Percentiles rank a stretch among this genome's conserved stretches.
Conservation (phyloP, 2,797 vertebrate genomes). For the Argya squamiceps region DNA sequence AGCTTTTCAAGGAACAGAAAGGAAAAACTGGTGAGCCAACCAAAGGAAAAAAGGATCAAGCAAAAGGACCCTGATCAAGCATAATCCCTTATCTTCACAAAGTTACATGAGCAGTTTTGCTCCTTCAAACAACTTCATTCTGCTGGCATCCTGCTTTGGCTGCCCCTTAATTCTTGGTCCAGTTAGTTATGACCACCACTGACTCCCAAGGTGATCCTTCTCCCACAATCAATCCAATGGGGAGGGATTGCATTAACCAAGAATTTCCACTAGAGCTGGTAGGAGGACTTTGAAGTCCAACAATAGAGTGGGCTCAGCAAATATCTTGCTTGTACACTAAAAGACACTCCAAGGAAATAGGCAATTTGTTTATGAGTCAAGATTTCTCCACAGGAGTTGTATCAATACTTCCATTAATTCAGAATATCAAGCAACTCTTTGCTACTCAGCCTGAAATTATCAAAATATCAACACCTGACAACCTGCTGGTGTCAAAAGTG, state of each 20-base stretch:
- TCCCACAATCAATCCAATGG: accelerated
- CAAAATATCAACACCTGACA: slow-evolving; percentile 75
- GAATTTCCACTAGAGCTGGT: not conserved
- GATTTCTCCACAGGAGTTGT: slow-evolving; percentile 54
- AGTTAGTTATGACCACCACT: accelerated
- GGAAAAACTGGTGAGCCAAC: not conserved
- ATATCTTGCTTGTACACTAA: not conserved
- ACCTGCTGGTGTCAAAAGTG: slow-evolving; percentile 74
- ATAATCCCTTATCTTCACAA: not conserved
- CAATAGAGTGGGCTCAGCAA: not conserved
- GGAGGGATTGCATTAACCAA: not conserved
- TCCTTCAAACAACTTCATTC: not conserved
- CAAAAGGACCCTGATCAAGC: not conserved
- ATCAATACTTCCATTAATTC: slow-evolving; percentile 72
- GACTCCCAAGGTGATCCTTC: not conserved
- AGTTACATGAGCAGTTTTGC: not conserved
- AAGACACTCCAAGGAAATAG: slow-evolving; percentile 56
- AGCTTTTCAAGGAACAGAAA: not conserved
- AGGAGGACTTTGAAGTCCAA: not conserved
- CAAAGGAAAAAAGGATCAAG: not conserved
- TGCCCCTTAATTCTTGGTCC: not conserved
- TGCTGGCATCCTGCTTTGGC: not conserved
- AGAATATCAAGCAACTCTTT: slow-evolving; percentile 61
- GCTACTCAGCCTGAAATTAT: slow-evolving; percentile 66
- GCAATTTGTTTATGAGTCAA: slow-evolving; percentile 51